Evolutionary conservation across 2,113 vertebrate genomes (phyloP), one percentile per base, ranked within the genome.

Genomic region (Myrmecobius fasciatus): DNA sequence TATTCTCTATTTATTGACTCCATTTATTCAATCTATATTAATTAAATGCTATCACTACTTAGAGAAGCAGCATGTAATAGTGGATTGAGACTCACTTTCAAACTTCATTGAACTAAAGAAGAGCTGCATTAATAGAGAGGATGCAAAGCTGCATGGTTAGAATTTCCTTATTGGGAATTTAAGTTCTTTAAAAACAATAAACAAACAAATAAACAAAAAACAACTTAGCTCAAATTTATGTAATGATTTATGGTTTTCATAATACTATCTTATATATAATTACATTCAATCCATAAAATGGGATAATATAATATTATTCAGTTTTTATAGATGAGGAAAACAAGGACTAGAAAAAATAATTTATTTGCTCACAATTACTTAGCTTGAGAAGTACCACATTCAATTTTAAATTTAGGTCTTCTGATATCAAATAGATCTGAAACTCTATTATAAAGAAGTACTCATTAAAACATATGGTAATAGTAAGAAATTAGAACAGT

Each of bases 1-100:
- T 91, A 25, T 83, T 90, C 96, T 95, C 24, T 67, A 89, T 94
- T 91, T 28, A 91, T 95, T 93, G 31, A n/a, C 95, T 95, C 20
- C 52, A 92, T 94, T 96, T 10, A 95, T 94, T 95, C 52, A 94
- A 92, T 28, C 94, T 93, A 90, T 48, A 95, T 92, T 93, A 96
- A 47, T 89, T 92, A 54, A 89, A 22, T 75, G 9, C 36, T 93
- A 52, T 89, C 54, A 83, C 43, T 83, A 43, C 22, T n/a, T n/a
- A 8, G 2, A 75, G 67, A 75, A 17, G 17, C 6, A 83, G 20
- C n/a, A 43, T 22, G 67, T 22, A 83, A 24, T 43, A 83, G 6
- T 75, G 14, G 0, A 75, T 83, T 43, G 36, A 75, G 36, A 24
- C 17, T 43, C 20, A 43, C 6, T 83, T 83, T 20, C 20, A 24